Conservation (phyloP, 2,797 vertebrate genomes). For the Falco berigora region DNA sequence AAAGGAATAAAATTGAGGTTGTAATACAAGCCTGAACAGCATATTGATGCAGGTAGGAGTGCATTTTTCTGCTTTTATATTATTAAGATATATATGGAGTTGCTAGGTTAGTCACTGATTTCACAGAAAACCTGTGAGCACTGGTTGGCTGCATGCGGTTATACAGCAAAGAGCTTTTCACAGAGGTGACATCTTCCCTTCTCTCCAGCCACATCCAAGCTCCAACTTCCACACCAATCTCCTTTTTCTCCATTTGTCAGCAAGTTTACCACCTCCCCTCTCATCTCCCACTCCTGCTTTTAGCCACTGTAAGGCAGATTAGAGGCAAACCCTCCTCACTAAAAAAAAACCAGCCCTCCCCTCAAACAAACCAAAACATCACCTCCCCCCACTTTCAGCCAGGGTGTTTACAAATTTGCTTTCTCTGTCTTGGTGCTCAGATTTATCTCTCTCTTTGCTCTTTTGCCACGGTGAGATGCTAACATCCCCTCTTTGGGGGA, state of each 20-base stretch:
- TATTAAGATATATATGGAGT: neutral
- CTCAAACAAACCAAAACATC: neutral
- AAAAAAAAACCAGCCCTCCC: neutral
- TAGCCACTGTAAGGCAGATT: neutral
- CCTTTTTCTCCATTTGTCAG: neutral
- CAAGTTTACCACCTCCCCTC: neutral
- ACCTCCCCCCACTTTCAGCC: accelerated
- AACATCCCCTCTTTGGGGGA: neutral
- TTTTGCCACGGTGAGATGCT: neutral
- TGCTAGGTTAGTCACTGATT: neutral
- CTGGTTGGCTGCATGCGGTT: neutral
- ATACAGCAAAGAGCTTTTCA: neutral
- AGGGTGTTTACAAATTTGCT: neutral
- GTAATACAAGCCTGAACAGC: neutral
- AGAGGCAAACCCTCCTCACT: neutral
- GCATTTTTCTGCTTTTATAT: neutral
- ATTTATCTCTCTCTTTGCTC: neutral
- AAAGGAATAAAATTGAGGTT: slow-evolving; percentile 13
- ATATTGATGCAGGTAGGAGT: neutral
- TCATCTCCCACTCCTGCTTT: neutral
- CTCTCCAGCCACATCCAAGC: neutral
- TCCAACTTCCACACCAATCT: neutral
- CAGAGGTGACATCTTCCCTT: neutral
- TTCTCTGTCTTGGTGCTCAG: neutral
- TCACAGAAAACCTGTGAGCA: neutral